These are phyloP conservation scores for Talpa occidentalis DNA, from an alignment of 2,113 vertebrate species.

Conservation along the genomic window DNA sequence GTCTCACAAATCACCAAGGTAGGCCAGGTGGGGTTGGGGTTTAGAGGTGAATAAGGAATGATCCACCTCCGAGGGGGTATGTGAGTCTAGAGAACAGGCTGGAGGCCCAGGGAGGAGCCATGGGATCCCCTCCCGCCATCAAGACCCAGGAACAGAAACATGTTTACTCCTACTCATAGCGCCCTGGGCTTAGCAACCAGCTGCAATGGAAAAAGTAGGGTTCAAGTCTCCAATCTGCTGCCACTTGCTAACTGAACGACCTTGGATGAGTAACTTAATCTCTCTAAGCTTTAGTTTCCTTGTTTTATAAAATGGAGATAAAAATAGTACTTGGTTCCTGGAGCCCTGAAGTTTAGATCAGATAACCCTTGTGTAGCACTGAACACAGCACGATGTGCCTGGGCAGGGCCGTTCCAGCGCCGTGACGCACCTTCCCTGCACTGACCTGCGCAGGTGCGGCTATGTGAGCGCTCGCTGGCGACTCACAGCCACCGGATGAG, in stretches of 20 bases:
- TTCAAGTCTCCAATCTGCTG: not conserved
- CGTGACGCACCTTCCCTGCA: not conserved
- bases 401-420: not conserved
- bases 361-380: not conserved
- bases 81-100: not conserved
- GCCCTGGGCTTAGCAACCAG: not conserved
- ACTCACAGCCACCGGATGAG: not conserved
- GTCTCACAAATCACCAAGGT: not conserved
- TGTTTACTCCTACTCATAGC: not conserved
- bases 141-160: not conserved
- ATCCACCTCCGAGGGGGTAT: not conserved
- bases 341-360: not conserved
- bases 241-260: not conserved
- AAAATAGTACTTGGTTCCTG: constrained; percentile 33
- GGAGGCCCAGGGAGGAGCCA: not conserved
- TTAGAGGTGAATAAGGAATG: not conserved
- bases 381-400: not conserved
- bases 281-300: constrained; percentile 19
- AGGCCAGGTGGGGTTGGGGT: not conserved
- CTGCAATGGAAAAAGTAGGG: not conserved
- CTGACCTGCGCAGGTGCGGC: not conserved
- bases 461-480: not conserved
- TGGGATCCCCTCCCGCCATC: too few relatives aligned
- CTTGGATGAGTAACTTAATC: constrained; percentile 35
- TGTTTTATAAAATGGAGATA: constrained; percentile 52